These are phyloP conservation scores for Corythornis cristatus DNA, from an alignment of 2,113 vertebrate species.

Conservation along the genomic window DNA sequence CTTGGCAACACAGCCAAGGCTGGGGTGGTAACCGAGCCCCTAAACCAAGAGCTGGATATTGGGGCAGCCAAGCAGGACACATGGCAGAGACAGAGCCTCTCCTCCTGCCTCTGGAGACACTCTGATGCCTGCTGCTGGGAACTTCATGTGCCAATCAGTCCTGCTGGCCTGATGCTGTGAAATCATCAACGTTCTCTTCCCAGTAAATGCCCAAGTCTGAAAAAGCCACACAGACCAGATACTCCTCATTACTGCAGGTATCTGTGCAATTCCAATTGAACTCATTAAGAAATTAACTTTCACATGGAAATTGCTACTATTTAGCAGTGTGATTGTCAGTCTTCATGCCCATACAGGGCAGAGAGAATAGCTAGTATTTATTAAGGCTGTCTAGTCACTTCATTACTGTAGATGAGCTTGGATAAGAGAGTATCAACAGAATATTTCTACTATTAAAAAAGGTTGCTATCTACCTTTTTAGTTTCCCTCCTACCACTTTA, in stretches of 20 bases:
- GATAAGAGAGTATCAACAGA: conserved; percentile 45
- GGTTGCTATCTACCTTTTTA: conserved; percentile 23
- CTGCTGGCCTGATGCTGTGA: neutral
- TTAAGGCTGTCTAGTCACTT: neutral
- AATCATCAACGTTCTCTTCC: neutral
- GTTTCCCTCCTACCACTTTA: conserved; percentile 56
- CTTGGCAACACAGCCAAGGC: neutral
- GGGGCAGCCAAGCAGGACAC: neutral
- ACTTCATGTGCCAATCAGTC: neutral
- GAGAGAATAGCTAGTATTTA: neutral
- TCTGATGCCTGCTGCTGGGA: neutral
- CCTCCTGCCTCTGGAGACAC: neutral
- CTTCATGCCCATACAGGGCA: neutral
- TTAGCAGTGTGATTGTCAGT: neutral
- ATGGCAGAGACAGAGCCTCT: neutral
- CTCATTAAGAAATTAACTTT: neutral
- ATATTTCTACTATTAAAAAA: conserved; percentile 36
- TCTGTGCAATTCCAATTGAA: neutral
- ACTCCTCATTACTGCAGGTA: neutral
- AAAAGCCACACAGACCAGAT: neutral
- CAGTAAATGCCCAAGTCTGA: neutral
- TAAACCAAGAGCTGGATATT: neutral
- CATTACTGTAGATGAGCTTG: neutral
- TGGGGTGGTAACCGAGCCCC: neutral
- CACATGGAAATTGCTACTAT: neutral